phyloP scores from a whole-genome alignment of 2,888 invertebrate species.

The Terebella lapidaria region DNA sequence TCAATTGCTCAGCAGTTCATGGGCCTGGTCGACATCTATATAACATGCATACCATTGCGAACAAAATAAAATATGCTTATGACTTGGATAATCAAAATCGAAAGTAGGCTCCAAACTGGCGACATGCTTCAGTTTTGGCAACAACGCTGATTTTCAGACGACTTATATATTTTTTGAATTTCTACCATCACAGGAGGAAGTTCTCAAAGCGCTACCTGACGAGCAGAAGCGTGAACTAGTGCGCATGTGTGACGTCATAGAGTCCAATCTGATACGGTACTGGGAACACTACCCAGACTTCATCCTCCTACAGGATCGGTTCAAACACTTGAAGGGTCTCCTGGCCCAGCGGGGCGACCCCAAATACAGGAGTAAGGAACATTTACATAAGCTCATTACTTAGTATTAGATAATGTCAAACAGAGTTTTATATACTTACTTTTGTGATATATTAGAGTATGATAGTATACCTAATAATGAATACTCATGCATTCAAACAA shows the following conservation, averaged over 20 bases:
- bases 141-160: too few species aligned
- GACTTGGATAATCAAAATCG: too few species aligned
- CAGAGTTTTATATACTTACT: background rate
- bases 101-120: too few species aligned
- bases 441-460: too few species aligned
- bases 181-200: slow-evolving; percentile 33
- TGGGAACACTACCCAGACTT: slow-evolving; percentile 45
- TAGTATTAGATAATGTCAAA: background rate
- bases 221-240: slow-evolving; percentile 33
- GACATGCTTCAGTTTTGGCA: too few species aligned
- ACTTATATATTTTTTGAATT: too few species aligned
- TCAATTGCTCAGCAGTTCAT: too few species aligned
- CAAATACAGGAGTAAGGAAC: slow-evolving; percentile 11
- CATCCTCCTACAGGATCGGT: slow-evolving; percentile 39
- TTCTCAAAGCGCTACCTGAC: slow-evolving; percentile 33
- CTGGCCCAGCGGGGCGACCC: slow-evolving; percentile 32
- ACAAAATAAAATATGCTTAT: too few species aligned
- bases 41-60: too few species aligned
- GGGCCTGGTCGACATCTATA: too few species aligned
- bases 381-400: background rate
- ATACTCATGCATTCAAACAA: too few species aligned
- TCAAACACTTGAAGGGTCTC: slow-evolving; percentile 33
- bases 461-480: too few species aligned
- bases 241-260: slow-evolving; percentile 34
- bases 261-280: slow-evolving; percentile 32